Base-by-base conservation (phyloP, 2,888 invertebrate genomes). In the Cryptocephalus primarius region DNA sequence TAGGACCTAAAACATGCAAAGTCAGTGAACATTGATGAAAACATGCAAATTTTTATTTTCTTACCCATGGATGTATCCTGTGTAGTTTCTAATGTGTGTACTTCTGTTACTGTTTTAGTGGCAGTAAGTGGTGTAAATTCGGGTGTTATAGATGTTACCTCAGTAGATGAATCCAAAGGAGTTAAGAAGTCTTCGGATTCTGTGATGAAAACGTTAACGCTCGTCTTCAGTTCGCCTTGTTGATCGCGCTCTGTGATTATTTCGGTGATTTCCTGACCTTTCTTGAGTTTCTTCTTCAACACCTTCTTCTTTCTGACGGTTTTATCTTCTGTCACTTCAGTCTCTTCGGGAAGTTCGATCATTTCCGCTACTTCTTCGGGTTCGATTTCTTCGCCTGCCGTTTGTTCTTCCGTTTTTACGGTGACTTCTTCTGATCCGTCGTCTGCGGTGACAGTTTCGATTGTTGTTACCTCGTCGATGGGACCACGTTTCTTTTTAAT, bases 231-330 rank as follows among this genome's bases (percentile, higher is more conserved):
- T 48, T 55, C 40, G 9, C 41, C 49, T 39, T 55, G 53, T 12
- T 11, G 11, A 36, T 12, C 12, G n/a, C 12, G 11, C n/a, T 36
- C 36, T 14, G 72, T 72, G 41, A 67, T 59, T 42, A 74, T 72
- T 63, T 72, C 68, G 0, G 72, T 67, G 55, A 48, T 63, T 57
- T 74, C 72, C 38, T 70, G 63, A 54, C 65, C 69, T 39, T 62
- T 57, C 45, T 66, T 71, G 49, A 54, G 68, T 2, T 65, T 66
- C 52, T 71, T 73, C 45, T 66, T 72, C 38, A 72, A 67, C 2
- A 67, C 58, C 33, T 71, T 62, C 41, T 67, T 72, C 44, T 68
- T 71, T 41, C 55, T 55, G 47, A 55, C 60, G 46, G 46, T 60
- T 32, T 58, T 51, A 39, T 42, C 42, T 47, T 60, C 57, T 40